phyloP scores from a whole-genome alignment of 2,888 invertebrate genomes.

The Cephonodes hylas region DNA sequence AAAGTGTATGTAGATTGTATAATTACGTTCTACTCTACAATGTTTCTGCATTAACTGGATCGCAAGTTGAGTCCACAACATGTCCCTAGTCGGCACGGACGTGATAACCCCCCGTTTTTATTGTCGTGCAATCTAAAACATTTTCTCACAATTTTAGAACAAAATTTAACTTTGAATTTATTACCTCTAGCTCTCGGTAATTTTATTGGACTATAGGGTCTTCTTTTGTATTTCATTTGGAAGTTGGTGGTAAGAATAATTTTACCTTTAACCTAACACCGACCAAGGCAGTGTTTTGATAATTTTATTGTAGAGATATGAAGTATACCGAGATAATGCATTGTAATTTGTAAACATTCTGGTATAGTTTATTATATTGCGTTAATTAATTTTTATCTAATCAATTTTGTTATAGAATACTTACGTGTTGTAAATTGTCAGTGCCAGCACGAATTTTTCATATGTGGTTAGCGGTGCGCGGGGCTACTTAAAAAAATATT shows the following conservation, averaged over 20 bases:
- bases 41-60: background rate
- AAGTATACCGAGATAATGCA: too few species aligned
- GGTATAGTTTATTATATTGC: too few species aligned
- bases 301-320: too few species aligned
- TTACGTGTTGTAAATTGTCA: too few species aligned
- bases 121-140: background rate
- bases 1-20: background rate
- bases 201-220: background rate
- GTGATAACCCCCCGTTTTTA: slow-evolving; percentile 1
- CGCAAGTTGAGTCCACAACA: background rate
- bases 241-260: background rate
- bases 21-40: background rate
- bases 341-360: too few species aligned
- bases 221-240: background rate
- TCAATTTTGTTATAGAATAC: too few species aligned
- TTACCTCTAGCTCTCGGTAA: background rate
- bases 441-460: too few species aligned
- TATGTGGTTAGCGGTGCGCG: too few species aligned
- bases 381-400: too few species aligned
- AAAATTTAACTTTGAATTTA: background rate
- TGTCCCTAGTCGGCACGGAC: background rate
- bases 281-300: too few species aligned
- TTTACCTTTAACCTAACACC: too few species aligned
- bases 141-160: background rate
- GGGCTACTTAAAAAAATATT: too few species aligned